These are phyloP conservation scores for Chromoteleia sp. DNA, from an alignment of 2,888 invertebrate genomes.

Conservation along the genomic window DNA sequence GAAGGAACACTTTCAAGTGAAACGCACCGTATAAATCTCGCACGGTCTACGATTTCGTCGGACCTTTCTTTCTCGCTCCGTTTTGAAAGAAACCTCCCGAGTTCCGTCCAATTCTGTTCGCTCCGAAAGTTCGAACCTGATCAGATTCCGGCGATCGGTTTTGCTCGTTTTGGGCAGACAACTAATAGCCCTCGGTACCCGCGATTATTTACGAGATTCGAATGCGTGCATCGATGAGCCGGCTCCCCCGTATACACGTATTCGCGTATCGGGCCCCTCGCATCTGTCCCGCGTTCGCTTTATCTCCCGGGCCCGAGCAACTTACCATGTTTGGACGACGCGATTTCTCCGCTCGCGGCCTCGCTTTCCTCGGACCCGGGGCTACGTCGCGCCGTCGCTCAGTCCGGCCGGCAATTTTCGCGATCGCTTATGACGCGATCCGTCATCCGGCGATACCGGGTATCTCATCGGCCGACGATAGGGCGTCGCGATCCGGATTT, in stretches of 20 bases:
- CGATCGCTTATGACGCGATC: slow-evolving; percentile 21
- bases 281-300: slow-evolving; percentile 62
- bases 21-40: too few species aligned
- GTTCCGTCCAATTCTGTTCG: slow-evolving; percentile 59
- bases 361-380: background rate
- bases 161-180: slow-evolving; percentile 9
- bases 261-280: slow-evolving; percentile 51
- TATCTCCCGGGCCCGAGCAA: slow-evolving; percentile 55
- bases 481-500: slow-evolving; percentile 33
- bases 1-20: too few species aligned
- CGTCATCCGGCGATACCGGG: slow-evolving; percentile 14
- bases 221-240: slow-evolving; percentile 52
- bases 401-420: slow-evolving; percentile 10
- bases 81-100: slow-evolving; percentile 77
- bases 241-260: slow-evolving; percentile 20
- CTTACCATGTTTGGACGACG: slow-evolving; percentile 66
- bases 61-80: too few species aligned
- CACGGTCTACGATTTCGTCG: too few species aligned
- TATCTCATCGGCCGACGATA: slow-evolving; percentile 41
- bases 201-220: slow-evolving; percentile 59
- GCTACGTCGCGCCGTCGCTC: too few species aligned
- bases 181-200: slow-evolving; percentile 33
- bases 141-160: background rate
- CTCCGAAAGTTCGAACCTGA: background rate
- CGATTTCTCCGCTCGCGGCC: slow-evolving; percentile 37